These are phyloP conservation scores for Trachemys scripta DNA, from an alignment of 2,113 vertebrate species.

Conservation along the genomic window DNA sequence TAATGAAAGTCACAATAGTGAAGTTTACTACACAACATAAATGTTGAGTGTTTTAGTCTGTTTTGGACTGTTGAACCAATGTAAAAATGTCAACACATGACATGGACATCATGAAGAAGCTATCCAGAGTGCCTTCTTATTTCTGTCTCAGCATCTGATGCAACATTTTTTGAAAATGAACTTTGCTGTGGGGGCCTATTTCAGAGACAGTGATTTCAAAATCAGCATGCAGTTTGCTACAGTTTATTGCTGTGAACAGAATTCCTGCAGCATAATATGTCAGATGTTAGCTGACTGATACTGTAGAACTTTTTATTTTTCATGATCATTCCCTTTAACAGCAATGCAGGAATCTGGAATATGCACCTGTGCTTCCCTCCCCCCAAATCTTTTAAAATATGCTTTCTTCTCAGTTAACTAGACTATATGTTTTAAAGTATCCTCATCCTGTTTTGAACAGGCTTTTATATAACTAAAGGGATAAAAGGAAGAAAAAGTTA, in stretches of 20 bases:
- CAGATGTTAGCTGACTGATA: conserved; percentile 18
- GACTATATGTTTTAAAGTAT: neutral
- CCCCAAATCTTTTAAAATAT: neutral
- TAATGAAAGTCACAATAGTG: neutral
- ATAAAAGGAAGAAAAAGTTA: neutral
- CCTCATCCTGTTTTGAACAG: neutral
- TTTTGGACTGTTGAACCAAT: neutral
- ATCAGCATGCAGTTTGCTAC: neutral
- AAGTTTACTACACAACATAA: neutral
- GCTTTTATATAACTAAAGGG: neutral
- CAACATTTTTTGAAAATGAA: neutral
- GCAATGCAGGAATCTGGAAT: neutral
- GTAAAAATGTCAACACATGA: neutral
- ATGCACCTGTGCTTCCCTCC: neutral
- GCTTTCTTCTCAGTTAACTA: neutral
- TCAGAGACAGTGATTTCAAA: neutral
- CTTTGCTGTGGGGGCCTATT: neutral
- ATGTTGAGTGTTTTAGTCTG: neutral
- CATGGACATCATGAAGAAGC: neutral
- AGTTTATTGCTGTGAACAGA: neutral
- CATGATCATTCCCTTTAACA: neutral
- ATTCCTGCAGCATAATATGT: neutral
- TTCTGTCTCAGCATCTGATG: neutral
- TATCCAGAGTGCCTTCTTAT: neutral
- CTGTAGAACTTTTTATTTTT: neutral